phyloP scores from a whole-genome alignment of 2,888 invertebrate species.

The Chrysina gloriosa region DNA sequence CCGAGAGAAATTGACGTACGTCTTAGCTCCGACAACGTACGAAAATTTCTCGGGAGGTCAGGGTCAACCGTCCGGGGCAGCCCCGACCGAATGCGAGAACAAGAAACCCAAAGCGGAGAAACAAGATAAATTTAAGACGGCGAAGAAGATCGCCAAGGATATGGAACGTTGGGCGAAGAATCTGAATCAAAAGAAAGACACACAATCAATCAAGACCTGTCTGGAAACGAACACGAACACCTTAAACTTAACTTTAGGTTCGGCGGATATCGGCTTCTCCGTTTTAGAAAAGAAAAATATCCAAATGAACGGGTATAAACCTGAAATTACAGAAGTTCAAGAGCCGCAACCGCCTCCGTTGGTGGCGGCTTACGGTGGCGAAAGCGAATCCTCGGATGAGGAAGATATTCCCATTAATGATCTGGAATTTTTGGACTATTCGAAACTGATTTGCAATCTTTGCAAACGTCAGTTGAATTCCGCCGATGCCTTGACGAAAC shows the following conservation, averaged over 20 bases:
- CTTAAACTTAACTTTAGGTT: constrained; percentile 70
- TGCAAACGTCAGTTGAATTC: constrained; percentile 96
- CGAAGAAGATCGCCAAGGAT: constrained; percentile 96
- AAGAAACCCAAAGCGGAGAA: constrained; percentile 81
- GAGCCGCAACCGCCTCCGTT: constrained; percentile 64
- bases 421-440: constrained; percentile 86
- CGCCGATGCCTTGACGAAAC: constrained; percentile 87
- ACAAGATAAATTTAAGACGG: constrained; percentile 95
- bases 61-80: constrained; percentile 53
- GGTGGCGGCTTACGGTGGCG: constrained; percentile 84
- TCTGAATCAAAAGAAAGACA: constrained; percentile 94
- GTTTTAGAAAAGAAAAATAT: constrained; percentile 83
- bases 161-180: constrained; percentile 98
- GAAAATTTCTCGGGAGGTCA: constrained; percentile 52
- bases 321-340: constrained; percentile 61
- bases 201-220: constrained; percentile 57
- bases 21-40: constrained; percentile 65
- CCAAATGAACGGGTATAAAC: constrained; percentile 58
- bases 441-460: constrained; percentile 90
- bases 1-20: constrained; percentile 74
- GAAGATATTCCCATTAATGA: constrained; percentile 73
- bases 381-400: constrained; percentile 71
- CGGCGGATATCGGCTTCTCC: constrained; percentile 94
- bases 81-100: constrained; percentile 50
- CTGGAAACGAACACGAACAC: constrained; percentile 44